Evolutionary conservation across 2,113 vertebrate species (phyloP).

Genomic region (Emydura subglobosa): DNA sequence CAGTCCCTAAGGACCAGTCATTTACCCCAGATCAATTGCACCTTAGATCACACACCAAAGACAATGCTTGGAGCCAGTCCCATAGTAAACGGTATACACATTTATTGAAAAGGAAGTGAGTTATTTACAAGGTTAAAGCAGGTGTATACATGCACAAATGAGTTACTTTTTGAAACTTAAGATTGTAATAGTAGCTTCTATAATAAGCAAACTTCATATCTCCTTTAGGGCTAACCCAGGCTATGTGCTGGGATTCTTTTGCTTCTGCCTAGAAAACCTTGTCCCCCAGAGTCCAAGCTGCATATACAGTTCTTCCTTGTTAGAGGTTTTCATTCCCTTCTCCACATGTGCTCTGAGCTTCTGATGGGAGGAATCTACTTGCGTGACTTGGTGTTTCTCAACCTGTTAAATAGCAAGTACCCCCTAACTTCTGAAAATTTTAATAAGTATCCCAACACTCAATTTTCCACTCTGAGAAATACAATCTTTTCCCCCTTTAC

Average conservation of each 20-base stretch:
- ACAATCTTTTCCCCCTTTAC: no score
- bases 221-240: background rate
- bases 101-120: background rate
- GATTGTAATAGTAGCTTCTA: background rate
- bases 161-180: background rate
- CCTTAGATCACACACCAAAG: background rate
- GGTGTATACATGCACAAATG: background rate
- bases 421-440: no score
- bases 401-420: no score
- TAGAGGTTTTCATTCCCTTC: background rate
- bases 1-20: background rate
- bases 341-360: background rate
- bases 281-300: background rate
- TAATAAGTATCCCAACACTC: no score
- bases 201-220: background rate
- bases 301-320: background rate
- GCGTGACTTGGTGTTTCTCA: background rate
- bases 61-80: background rate
- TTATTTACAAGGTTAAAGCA: background rate
- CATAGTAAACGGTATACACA: background rate
- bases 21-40: background rate
- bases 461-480: no score
- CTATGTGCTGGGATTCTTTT: background rate
- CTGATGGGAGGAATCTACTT: background rate
- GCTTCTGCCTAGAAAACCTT: background rate